These are phyloP conservation scores for Epinephelus moara DNA, from an alignment of 2,113 vertebrate genomes.

Conservation along the genomic window DNA sequence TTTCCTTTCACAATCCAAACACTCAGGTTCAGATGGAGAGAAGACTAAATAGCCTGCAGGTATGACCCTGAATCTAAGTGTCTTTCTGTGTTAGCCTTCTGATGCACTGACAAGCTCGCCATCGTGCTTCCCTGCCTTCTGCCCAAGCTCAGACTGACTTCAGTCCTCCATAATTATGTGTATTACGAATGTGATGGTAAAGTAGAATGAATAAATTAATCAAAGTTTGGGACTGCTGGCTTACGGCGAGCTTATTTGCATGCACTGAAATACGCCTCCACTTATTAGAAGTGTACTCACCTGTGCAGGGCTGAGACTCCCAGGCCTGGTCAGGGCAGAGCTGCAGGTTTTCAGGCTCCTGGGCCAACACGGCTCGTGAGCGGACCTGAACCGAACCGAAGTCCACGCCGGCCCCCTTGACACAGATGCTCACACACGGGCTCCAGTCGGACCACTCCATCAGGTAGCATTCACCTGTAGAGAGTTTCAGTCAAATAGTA, in stretches of 20 bases:
- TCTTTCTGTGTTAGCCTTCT: constrained; percentile 28
- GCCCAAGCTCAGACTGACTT: not conserved
- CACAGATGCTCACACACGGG: constrained; percentile 92
- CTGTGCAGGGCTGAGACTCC: constrained; percentile 91
- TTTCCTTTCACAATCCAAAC: constrained; percentile 27
- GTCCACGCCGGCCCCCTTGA: constrained; percentile 91
- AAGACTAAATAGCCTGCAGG: constrained; percentile 24
- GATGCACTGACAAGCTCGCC: constrained; percentile 1
- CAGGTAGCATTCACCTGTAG: constrained; percentile 95
- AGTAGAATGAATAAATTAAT: constrained; percentile 6
- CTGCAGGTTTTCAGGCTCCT: constrained; percentile 94
- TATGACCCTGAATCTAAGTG: constrained; percentile 26
- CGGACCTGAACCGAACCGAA: constrained; percentile 93
- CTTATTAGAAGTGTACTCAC: constrained; percentile 78
- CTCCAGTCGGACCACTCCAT: constrained; percentile 98
- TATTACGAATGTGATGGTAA: not conserved
- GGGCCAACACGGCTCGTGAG: constrained; percentile 92
- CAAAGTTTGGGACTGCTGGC: not conserved
- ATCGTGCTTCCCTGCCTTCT: not conserved
- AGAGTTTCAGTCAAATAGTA: not conserved
- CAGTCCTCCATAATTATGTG: not conserved
- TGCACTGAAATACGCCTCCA: not conserved
- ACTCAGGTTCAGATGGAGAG: not conserved
- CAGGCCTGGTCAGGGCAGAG: constrained; percentile 94
- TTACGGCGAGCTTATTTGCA: constrained; percentile 13